These are phyloP conservation scores for Pterocles gutturalis DNA, from an alignment of 2,113 vertebrate species.

Conservation along the genomic window DNA sequence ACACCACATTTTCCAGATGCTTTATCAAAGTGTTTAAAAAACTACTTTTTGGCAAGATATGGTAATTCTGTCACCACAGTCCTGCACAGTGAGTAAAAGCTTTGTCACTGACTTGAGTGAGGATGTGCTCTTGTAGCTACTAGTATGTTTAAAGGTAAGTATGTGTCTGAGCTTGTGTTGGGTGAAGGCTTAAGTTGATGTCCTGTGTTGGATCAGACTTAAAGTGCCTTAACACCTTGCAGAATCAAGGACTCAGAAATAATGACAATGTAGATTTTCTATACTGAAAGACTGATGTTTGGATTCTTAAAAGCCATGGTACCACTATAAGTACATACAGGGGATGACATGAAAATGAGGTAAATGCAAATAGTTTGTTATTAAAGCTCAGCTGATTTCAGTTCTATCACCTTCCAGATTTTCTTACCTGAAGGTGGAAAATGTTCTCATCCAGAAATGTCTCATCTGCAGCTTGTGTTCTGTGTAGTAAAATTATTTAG, in stretches of 20 bases:
- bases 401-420: background rate
- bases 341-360: background rate
- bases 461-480: background rate
- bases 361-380: background rate
- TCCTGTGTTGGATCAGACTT: background rate
- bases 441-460: background rate
- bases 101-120: background rate
- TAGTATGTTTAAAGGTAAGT: background rate
- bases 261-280: background rate
- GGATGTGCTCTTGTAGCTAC: background rate
- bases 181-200: background rate
- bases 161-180: background rate
- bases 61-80: background rate
- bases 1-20: background rate
- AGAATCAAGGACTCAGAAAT: background rate
- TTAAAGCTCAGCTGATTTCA: background rate
- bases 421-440: background rate
- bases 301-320: background rate
- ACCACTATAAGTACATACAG: background rate
- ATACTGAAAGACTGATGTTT: background rate
- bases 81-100: background rate
- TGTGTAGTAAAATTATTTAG: background rate
- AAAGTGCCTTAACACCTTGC: background rate
- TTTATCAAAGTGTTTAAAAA: background rate
- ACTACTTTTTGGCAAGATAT: background rate